Evolutionary conservation across 2,797 vertebrate species (phyloP).

Genomic region (Microtus californicus): DNA sequence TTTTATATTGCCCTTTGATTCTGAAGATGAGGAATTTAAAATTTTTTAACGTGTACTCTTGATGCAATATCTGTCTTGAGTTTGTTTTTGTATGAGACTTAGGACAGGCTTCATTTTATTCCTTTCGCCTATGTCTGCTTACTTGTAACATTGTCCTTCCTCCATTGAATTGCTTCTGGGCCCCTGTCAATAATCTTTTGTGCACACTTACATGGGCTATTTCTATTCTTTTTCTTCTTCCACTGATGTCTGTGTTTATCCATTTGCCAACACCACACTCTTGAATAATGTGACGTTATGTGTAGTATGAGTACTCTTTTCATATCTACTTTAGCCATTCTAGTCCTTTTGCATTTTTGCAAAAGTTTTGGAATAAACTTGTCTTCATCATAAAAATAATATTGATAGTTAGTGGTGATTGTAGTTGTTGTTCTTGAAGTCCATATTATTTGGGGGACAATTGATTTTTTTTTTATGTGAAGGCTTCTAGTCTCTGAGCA

Average conservation of each 20-base stretch:
- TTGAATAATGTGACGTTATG: conserved; percentile 50
- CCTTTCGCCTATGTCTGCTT: background rate
- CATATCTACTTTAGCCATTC: conserved; percentile 39
- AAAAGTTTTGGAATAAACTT: conserved; percentile 43
- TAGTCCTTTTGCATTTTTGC: conserved; percentile 58
- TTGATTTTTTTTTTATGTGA: conserved; percentile 7
- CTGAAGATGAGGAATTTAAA: conserved; percentile 1
- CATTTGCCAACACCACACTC: conserved; percentile 17
- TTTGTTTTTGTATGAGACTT: conserved; percentile 49
- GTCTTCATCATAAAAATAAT: conserved; percentile 46
- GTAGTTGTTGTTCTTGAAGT: conserved; percentile 40
- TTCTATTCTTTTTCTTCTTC: conserved; percentile 25
- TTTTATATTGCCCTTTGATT: conserved; percentile 27
- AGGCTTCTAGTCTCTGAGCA: conserved; percentile 23
- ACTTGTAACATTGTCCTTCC: conserved; percentile 9
- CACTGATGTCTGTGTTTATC: conserved; percentile 50
- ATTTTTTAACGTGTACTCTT: background rate
- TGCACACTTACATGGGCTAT: background rate
- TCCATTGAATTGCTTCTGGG: conserved; percentile 32
- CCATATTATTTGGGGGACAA: background rate
- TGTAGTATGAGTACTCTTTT: conserved; percentile 3
- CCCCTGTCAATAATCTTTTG: conserved; percentile 35
- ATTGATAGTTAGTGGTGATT: background rate
- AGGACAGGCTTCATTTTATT: background rate
- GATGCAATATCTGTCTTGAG: conserved; percentile 33